phyloP scores from a whole-genome alignment of 1,140 invertebrate species.

The Piezodorus guildinii region DNA sequence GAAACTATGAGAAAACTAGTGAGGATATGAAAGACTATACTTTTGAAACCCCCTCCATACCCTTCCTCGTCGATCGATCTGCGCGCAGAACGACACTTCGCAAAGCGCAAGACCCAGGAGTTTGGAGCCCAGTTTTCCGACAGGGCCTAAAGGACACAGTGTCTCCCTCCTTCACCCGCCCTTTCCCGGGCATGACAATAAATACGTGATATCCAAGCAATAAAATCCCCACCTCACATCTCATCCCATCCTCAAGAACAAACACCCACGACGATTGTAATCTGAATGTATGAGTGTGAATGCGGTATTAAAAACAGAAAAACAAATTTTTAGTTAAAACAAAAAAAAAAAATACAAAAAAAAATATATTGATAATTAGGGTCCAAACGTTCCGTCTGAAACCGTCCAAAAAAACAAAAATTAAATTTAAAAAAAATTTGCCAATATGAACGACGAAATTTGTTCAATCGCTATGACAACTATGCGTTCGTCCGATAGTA shows the following conservation, averaged over 20 bases:
- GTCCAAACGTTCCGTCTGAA: slow-evolving; percentile 28
- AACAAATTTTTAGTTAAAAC: not conserved
- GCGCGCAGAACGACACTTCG: not conserved
- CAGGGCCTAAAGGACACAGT: slow-evolving; percentile 6
- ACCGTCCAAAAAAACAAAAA: slow-evolving; percentile 20
- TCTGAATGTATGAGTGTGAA: too few species aligned
- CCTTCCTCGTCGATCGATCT: not conserved
- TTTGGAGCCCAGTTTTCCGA: slow-evolving; percentile 14
- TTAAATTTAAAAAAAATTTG: too few species aligned
- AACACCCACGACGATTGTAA: not conserved
- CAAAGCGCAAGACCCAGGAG: not conserved
- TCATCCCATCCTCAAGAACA: not conserved
- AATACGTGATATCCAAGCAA: slow-evolving; percentile 18
- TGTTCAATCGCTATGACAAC: slow-evolving; percentile 39
- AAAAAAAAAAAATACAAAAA: not conserved
- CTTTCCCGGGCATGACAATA: slow-evolving; percentile 16
- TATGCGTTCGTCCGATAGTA: slow-evolving; percentile 36
- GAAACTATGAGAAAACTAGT: too few species aligned
- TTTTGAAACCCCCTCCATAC: too few species aligned
- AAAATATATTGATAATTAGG: slow-evolving; percentile 13
- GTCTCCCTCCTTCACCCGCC: slow-evolving; percentile 11
- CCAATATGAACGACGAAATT: slow-evolving; percentile 32
- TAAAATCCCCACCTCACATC: not conserved
- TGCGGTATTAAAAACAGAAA: not conserved
- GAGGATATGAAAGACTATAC: too few species aligned